phyloP scores from a whole-genome alignment of 1,140 invertebrate genomes.

The Heliconius eleuchia region DNA sequence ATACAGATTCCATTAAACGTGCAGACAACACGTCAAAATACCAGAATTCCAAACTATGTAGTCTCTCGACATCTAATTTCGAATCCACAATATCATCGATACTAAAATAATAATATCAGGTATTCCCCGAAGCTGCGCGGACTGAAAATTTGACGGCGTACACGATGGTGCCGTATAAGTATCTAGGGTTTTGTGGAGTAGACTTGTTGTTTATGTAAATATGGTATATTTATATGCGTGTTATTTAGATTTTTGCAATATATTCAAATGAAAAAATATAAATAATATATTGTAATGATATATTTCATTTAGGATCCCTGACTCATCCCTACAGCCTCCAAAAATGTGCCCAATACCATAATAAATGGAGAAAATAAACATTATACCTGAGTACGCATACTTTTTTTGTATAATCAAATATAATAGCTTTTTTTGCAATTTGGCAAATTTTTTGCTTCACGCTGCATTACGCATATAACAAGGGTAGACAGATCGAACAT shows the following conservation, averaged over 20 bases:
- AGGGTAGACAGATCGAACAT: too few relatives aligned
- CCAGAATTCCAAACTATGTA: neutral
- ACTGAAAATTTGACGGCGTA: neutral
- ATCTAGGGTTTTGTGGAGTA: neutral
- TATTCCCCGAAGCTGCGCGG: neutral
- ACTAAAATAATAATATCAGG: slow-evolving; percentile 4
- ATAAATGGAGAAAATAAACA: too few relatives aligned
- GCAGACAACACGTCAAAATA: slow-evolving; percentile 2
- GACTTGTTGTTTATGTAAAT: neutral
- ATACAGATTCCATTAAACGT: neutral
- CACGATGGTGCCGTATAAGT: neutral
- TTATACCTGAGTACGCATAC: too few relatives aligned
- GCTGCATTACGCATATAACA: too few relatives aligned
- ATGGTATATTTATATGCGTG: neutral
- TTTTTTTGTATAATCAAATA: too few relatives aligned
- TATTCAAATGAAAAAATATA: too few relatives aligned
- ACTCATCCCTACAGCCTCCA: too few relatives aligned
- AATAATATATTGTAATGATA: too few relatives aligned
- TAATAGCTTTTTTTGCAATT: too few relatives aligned
- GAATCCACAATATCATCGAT: slow-evolving; percentile 1
- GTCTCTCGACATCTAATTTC: slow-evolving; percentile 4
- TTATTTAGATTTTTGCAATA: neutral
- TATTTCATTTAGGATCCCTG: too few relatives aligned
- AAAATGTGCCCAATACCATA: too few relatives aligned
- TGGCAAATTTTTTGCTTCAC: too few relatives aligned